Conservation (phyloP, 2,888 invertebrate genomes). For the Flexamia atlantica region DNA sequence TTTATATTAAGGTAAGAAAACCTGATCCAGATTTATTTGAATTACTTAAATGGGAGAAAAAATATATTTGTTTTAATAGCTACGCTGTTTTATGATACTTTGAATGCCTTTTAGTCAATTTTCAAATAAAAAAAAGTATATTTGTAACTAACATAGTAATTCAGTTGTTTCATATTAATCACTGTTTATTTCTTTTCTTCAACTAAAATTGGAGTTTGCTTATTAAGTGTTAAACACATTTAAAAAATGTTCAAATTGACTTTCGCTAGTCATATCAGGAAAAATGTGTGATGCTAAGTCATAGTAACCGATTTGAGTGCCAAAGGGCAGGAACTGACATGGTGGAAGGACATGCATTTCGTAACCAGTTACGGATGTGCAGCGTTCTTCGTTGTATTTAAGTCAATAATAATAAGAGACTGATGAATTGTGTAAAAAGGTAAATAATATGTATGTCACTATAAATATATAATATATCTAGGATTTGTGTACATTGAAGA, state of each 20-base stretch:
- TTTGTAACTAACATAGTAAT: no score
- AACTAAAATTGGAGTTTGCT: neutral
- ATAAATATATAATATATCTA: constrained; percentile 39
- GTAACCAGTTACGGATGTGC: neutral
- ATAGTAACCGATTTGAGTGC: constrained; percentile 52
- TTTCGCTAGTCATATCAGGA: constrained; percentile 51
- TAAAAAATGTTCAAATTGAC: constrained; percentile 5
- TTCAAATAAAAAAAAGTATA: no score
- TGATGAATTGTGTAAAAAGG: constrained; percentile 53
- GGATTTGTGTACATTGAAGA: constrained; percentile 29
- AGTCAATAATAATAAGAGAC: constrained; percentile 55
- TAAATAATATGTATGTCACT: constrained; percentile 53
- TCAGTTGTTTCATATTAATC: no score
- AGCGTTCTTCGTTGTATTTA: constrained; percentile 30
- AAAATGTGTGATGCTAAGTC: constrained; percentile 51
- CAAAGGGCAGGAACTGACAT: constrained; percentile 58
- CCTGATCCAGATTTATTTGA: no score
- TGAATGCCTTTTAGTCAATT: no score
- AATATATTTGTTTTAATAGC: no score
- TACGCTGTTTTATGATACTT: no score
- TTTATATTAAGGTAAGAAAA: no score
- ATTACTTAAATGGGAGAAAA: no score
- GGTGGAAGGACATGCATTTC: constrained; percentile 21
- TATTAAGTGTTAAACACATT: neutral
- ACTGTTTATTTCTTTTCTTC: neutral